A percentile compares a stretch with the other conserved stretches of the same genome.
Evolutionary conservation across 2,113 vertebrate species (phyloP).

Genomic region (Oreotrochilus melanogaster): DNA sequence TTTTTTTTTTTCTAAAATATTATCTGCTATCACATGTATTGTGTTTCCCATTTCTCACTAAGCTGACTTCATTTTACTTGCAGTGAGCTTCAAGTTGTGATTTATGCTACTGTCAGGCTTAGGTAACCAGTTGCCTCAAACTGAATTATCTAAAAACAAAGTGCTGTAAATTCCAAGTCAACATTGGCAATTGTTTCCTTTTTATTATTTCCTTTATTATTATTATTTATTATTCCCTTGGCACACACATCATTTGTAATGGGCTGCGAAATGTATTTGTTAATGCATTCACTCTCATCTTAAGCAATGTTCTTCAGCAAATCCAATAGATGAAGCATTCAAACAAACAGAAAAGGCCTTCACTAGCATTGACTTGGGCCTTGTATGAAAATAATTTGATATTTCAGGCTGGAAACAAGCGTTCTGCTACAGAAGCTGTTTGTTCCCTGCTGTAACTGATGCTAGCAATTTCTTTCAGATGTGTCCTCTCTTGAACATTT

Average conservation of each 20-base stretch:
- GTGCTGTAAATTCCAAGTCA: constrained; percentile 46
- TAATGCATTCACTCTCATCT: constrained; percentile 38
- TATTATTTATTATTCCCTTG: constrained; percentile 17
- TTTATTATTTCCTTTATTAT: constrained; percentile 57
- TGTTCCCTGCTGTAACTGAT: not conserved
- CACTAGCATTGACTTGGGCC: not conserved
- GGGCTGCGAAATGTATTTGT: constrained; percentile 32
- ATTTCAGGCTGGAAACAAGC: constrained; percentile 20
- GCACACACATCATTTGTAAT: constrained; percentile 18
- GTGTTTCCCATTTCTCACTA: constrained; percentile 6
- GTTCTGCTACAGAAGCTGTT: constrained; percentile 20
- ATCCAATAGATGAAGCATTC: constrained; percentile 19
- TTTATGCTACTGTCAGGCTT: not conserved
- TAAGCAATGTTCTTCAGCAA: constrained; percentile 37
- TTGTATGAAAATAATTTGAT: constrained; percentile 13
- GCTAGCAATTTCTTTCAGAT: constrained; percentile 43
- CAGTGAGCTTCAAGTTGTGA: constrained; percentile 9
- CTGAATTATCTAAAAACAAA: constrained; percentile 20
- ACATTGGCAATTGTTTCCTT: constrained; percentile 45
- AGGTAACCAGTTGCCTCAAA: constrained; percentile 29
- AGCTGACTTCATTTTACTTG: not conserved
- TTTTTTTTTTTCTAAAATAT: not conserved
- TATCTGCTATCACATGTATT: not conserved
- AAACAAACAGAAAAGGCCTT: constrained; percentile 39
- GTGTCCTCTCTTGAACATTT: not conserved